phyloP scores from a whole-genome alignment of 1,140 invertebrate species.

The Drosophila arawakana region DNA sequence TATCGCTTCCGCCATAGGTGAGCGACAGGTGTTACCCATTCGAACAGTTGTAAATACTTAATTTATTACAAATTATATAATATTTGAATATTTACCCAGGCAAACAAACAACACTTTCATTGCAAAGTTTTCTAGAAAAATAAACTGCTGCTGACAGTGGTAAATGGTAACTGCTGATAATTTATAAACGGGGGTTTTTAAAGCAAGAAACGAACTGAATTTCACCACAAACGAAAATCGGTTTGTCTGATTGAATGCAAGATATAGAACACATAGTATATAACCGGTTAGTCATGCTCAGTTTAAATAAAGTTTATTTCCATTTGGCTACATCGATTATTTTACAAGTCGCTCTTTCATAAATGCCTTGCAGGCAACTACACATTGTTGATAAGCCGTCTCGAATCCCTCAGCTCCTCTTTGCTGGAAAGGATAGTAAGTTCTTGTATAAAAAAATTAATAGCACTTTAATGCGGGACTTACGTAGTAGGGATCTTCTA shows the following conservation, averaged over 20 bases:
- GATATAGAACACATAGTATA: slow-evolving; percentile 2
- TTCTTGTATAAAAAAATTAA: too few relatives aligned
- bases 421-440: slow-evolving; percentile 86
- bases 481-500: slow-evolving; percentile 96
- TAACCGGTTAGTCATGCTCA: slow-evolving; percentile 5
- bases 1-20: slow-evolving; percentile 96
- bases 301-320: slow-evolving; percentile 14
- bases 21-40: slow-evolving; percentile 96
- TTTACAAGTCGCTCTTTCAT: slow-evolving; percentile 85
- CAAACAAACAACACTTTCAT: slow-evolving; percentile 79
- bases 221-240: slow-evolving; percentile 17
- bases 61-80: slow-evolving; percentile 14
- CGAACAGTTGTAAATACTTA: slow-evolving; percentile 35
- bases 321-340: slow-evolving; percentile 24
- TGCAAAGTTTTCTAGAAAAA: not conserved
- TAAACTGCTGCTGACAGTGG: not conserved
- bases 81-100: slow-evolving; percentile 59
- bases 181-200: not conserved
- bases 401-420: slow-evolving; percentile 88
- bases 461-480: slow-evolving; percentile 84
- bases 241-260: not conserved
- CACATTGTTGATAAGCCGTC: slow-evolving; percentile 89
- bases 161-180: slow-evolving; percentile 33
- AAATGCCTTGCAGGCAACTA: slow-evolving; percentile 88
- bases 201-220: not conserved